Percentiles rank a stretch among this genome's conserved stretches.
These are phyloP conservation scores for Bombus sylvicola DNA, from an alignment of 1,140 invertebrate genomes.

Conservation along the genomic window DNA sequence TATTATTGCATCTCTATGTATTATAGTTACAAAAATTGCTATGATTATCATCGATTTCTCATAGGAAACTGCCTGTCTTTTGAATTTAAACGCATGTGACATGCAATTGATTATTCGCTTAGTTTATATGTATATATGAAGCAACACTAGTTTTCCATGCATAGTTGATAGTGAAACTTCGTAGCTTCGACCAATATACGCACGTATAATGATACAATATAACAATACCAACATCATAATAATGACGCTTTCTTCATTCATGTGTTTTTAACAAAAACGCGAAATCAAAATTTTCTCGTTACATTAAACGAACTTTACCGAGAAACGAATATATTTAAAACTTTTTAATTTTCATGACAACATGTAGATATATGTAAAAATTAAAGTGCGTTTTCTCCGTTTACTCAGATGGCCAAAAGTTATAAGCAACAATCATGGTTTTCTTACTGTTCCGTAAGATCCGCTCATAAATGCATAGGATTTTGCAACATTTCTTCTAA, in stretches of 20 bases:
- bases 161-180: constrained; percentile 18
- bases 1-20: constrained; percentile 1
- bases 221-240: background rate
- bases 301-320: background rate
- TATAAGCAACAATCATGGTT: constrained; percentile 21
- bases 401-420: constrained; percentile 14
- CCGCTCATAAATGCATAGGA: constrained; percentile 65
- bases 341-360: background rate
- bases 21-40: constrained; percentile 1
- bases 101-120: constrained; percentile 53
- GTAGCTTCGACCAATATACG: background rate
- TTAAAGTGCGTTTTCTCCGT: background rate
- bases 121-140: constrained; percentile 12
- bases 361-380: background rate
- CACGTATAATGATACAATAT: background rate
- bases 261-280: background rate
- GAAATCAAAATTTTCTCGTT: background rate
- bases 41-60: constrained; percentile 1
- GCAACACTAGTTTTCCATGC: background rate
- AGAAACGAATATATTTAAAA: background rate
- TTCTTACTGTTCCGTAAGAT: constrained; percentile 21
- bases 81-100: constrained; percentile 51
- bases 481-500: constrained; percentile 62
- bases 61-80: constrained; percentile 27
- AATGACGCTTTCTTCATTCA: background rate